Evolutionary conservation across 1,140 invertebrate genomes (phyloP).

Genomic region (Scaptomyza pallida): DNA sequence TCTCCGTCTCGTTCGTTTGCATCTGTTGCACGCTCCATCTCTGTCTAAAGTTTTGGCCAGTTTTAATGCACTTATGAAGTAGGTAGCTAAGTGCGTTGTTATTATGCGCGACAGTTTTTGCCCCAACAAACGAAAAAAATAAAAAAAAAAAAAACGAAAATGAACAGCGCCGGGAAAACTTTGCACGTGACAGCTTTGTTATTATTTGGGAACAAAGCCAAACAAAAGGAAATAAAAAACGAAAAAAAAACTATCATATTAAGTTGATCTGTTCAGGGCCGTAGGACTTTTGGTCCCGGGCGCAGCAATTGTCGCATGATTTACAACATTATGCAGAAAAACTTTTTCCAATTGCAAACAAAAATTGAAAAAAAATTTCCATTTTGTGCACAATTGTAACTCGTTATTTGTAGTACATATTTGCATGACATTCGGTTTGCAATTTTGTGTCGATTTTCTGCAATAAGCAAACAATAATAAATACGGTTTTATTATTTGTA

Average conservation of each 20-base stretch:
- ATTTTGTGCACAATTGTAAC: neutral
- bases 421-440: slow-evolving; percentile 20
- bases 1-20: neutral
- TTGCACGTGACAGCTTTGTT: slow-evolving; percentile 22
- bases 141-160: too few relatives aligned
- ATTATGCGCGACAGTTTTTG: slow-evolving; percentile 52
- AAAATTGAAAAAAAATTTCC: slow-evolving; percentile 8
- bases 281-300: neutral
- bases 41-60: slow-evolving; percentile 57
- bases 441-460: slow-evolving; percentile 14
- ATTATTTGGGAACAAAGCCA: slow-evolving; percentile 2
- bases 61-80: slow-evolving; percentile 71
- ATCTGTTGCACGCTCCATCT: slow-evolving; percentile 13
- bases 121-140: neutral
- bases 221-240: neutral
- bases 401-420: neutral
- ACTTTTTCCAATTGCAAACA: slow-evolving; percentile 44
- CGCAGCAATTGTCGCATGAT: slow-evolving; percentile 31
- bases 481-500: neutral
- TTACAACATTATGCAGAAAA: slow-evolving; percentile 34
- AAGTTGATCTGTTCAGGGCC: slow-evolving; percentile 5
- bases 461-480: neutral
- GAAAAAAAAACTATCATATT: neutral
- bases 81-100: slow-evolving; percentile 59
- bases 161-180: slow-evolving; percentile 14